These are phyloP conservation scores for Syrista parreyssii DNA, from an alignment of 2,888 invertebrate species.

Conservation along the genomic window DNA sequence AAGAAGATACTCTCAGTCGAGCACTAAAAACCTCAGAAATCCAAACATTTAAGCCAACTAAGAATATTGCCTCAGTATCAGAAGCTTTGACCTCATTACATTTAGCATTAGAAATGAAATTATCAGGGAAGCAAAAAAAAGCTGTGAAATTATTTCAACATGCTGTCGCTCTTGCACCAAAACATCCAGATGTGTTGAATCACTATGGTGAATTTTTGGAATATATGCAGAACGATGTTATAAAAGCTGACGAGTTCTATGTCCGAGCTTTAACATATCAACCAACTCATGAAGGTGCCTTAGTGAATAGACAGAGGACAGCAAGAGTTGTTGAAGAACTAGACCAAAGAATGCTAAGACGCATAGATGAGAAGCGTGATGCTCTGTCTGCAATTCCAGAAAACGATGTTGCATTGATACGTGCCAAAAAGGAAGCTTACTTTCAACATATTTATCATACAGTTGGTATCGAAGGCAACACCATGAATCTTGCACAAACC, in stretches of 20 bases:
- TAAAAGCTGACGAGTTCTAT: slow-evolving; percentile 92
- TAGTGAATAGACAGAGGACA: slow-evolving; percentile 85
- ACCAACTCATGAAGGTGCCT: slow-evolving; percentile 84
- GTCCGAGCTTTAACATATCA: slow-evolving; percentile 84
- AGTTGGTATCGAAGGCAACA: slow-evolving; percentile 97
- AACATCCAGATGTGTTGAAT: slow-evolving; percentile 91
- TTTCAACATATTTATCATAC: slow-evolving; percentile 97
- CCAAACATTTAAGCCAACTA: slow-evolving; percentile 31
- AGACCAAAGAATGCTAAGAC: slow-evolving; percentile 79
- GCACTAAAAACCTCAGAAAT: slow-evolving; percentile 32
- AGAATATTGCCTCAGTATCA: slow-evolving; percentile 65
- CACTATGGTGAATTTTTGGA: slow-evolving; percentile 95
- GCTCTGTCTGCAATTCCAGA: slow-evolving; percentile 85
- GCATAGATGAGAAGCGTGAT: slow-evolving; percentile 88
- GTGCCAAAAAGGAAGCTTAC: slow-evolving; percentile 94
- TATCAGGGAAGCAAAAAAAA: slow-evolving; percentile 84
- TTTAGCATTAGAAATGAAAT: slow-evolving; percentile 87
- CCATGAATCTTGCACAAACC: slow-evolving; percentile 93
- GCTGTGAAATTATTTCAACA: slow-evolving; percentile 90
- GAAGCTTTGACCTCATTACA: slow-evolving; percentile 89
- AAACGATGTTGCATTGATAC: slow-evolving; percentile 80
- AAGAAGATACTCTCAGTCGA: slow-evolving; percentile 45
- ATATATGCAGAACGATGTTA: slow-evolving; percentile 83
- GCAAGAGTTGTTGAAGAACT: slow-evolving; percentile 90
- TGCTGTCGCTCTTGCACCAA: slow-evolving; percentile 90